These are phyloP conservation scores for Coleophora flavipennella DNA, from an alignment of 2,888 invertebrate genomes.

Conservation along the genomic window DNA sequence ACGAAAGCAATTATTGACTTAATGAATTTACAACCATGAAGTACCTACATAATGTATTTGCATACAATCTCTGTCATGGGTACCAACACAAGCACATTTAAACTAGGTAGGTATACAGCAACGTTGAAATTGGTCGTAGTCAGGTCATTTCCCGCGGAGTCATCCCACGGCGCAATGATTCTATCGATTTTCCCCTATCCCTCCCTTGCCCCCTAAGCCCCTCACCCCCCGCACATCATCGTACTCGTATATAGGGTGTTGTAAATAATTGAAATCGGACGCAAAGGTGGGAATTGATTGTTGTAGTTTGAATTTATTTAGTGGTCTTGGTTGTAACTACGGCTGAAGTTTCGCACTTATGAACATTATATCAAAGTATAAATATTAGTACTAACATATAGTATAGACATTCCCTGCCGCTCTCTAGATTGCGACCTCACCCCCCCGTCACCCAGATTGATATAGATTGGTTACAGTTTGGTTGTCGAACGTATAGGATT, in stretches of 20 bases:
- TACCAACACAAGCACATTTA: too few relatives aligned
- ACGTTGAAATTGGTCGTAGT: neutral
- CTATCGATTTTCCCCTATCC: conserved; percentile 55
- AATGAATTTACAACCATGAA: too few relatives aligned
- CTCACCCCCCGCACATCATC: conserved; percentile 10
- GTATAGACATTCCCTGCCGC: too few relatives aligned
- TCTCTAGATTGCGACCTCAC: too few relatives aligned
- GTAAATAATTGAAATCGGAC: conserved; percentile 14
- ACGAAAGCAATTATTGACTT: too few relatives aligned
- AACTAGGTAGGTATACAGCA: neutral
- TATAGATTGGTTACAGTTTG: too few relatives aligned
- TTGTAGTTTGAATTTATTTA: neutral
- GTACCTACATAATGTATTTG: too few relatives aligned
- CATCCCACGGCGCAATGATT: conserved; percentile 59
- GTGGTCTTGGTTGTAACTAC: neutral
- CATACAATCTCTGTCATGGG: neutral
- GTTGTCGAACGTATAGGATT: too few relatives aligned
- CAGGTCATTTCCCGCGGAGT: conserved; percentile 22
- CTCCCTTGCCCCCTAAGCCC: conserved; percentile 17
- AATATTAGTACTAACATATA: too few relatives aligned
- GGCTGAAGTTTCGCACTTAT: too few relatives aligned
- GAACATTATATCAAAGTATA: too few relatives aligned
- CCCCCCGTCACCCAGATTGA: too few relatives aligned
- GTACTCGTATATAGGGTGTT: conserved; percentile 12
- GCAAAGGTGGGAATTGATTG: conserved; percentile 2